Evolutionary conservation across 2,797 vertebrate genomes (phyloP).

Genomic region (Zonotrichia albicollis): DNA sequence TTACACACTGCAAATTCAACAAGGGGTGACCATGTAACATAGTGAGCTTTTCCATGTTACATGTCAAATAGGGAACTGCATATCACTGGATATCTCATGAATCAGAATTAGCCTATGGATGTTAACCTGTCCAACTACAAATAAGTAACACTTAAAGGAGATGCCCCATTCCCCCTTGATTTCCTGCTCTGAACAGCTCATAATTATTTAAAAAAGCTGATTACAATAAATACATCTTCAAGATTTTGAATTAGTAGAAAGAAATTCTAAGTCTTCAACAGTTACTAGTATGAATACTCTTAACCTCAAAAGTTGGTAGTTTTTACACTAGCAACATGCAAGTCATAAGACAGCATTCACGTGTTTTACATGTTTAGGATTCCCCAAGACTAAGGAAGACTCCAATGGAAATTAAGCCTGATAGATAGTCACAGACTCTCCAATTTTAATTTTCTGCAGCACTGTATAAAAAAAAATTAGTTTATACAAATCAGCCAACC

Average conservation of each 20-base stretch:
- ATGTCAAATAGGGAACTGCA: not conserved
- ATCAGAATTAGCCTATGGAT: not conserved
- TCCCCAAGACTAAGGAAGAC: not conserved
- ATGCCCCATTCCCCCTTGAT: not conserved
- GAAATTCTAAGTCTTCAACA: not conserved
- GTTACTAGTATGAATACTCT: not conserved
- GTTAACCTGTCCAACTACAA: not conserved
- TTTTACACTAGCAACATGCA: not conserved
- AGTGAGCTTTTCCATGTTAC: not conserved
- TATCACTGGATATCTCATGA: not conserved
- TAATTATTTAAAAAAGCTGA: not conserved
- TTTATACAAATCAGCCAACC: not conserved
- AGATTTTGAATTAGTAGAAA: not conserved
- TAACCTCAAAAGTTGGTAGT: not conserved
- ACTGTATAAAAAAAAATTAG: not conserved
- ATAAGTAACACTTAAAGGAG: not conserved
- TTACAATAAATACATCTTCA: not conserved
- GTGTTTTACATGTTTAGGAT: not conserved
- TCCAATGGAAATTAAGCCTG: not conserved
- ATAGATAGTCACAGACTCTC: not conserved
- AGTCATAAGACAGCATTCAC: not conserved
- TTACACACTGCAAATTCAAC: not conserved
- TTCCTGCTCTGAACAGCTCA: not conserved
- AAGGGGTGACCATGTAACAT: not conserved
- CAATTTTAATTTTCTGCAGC: not conserved